Evolutionary conservation across 2,888 invertebrate genomes (phyloP), one percentile per base, ranked within the genome.

Genomic region (Tridacna crocea): DNA sequence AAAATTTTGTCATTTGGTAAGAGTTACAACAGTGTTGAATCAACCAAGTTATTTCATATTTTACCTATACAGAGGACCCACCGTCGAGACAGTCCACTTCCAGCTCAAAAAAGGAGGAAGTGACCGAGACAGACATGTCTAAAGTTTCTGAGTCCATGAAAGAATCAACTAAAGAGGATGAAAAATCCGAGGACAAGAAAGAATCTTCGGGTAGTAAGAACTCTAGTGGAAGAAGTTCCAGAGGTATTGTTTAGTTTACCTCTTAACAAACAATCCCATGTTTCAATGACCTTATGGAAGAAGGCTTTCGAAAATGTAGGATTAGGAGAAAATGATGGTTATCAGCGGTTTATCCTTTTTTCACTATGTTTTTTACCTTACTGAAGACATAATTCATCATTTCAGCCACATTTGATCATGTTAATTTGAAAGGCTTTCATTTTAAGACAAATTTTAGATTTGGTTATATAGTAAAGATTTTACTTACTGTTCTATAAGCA

Each of bases 211-310:
- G 84, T 46, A 91, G 91, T 85, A 85, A 85, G 79, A 84, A 87
- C 51, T 90, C 87, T 13, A 90, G 90, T 87, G 87, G 88, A 11
- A 80, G 88, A 48, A 89, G 82, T 61, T 90, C 90, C 27, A 87
- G 89, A 83, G 89, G 90, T 90, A 81, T 75, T 63, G 24, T 17
- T 26, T 1, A 12, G 13, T 61, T 22, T 1, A 17, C 61, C 22
- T 10, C n/a, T 61, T 61, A 13, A 1, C 22, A 61, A 17, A 17
- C 10, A 17, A 0, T 24, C 19, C 61, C 61, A 17, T 77, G 12
- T 77, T 10, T 19, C 8, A 61, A n/a, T 24, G 12, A n/a, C n/a
- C 68, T 8, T 8, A 4, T 6, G 17, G 17, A 55, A n/a, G 55
- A 19, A 55, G 17, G 10, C 55, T 55, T 55, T 55, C 10, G 55